A percentile compares a stretch with the other conserved stretches of the same genome.
Conservation (phyloP, 2,888 invertebrate genomes). For the Chymomyza caudatula region DNA sequence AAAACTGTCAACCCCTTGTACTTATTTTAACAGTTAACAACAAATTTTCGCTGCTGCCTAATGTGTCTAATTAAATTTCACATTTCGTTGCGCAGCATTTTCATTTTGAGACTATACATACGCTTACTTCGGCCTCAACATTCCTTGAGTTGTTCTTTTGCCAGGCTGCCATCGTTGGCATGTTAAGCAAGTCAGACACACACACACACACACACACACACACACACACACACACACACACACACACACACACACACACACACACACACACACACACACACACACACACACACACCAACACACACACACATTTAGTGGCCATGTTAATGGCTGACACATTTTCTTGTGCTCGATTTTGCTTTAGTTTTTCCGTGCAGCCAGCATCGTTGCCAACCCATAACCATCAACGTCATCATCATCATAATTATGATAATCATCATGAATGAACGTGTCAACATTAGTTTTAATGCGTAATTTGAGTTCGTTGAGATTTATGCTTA, state of each 20-base stretch:
- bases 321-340: constrained; percentile 51
- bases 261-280: constrained; percentile 19
- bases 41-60: constrained; percentile 32
- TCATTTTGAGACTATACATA: constrained; percentile 4
- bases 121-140: neutral
- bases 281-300: constrained; percentile 16
- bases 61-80: constrained; percentile 60
- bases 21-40: neutral
- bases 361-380: constrained; percentile 23
- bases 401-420: constrained; percentile 1
- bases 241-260: constrained; percentile 1
- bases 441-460: constrained; percentile 62
- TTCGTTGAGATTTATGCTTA: neutral
- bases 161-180: constrained; percentile 10
- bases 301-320: constrained; percentile 36
- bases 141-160: constrained; percentile 1
- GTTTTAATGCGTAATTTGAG: constrained; percentile 48
- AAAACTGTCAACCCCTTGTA: constrained; percentile 12
- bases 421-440: constrained; percentile 39
- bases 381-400: constrained; percentile 10
- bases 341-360: constrained; percentile 41
- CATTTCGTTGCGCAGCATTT: constrained; percentile 47
- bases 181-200: constrained; percentile 1
- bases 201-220: constrained; percentile 10
- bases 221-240: constrained; percentile 19